phyloP scores from a whole-genome alignment of 2,888 invertebrate species.

The Andrena chrysosceles region DNA sequence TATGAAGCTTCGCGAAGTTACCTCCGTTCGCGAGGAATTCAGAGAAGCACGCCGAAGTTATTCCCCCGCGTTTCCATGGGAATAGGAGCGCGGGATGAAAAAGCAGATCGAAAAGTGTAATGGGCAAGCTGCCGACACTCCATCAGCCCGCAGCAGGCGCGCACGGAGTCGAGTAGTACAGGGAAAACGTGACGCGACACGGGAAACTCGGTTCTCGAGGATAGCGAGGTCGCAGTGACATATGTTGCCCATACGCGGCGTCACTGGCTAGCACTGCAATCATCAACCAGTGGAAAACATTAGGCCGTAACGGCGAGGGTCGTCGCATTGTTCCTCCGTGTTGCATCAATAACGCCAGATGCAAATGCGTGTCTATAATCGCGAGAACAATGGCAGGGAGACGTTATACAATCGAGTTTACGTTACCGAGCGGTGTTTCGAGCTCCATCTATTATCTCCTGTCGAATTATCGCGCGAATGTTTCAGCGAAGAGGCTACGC shows the following conservation, averaged over 20 bases:
- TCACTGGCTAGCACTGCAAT: conserved; percentile 22
- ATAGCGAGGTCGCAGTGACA: conserved; percentile 7
- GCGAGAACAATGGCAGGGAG: conserved; percentile 38
- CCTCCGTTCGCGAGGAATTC: no score
- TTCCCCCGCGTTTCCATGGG: no score
- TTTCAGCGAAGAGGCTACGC: no score
- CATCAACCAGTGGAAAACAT: conserved; percentile 38
- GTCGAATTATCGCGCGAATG: no score
- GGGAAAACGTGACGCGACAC: background rate
- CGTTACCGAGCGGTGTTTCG: no score
- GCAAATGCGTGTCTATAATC: conserved; percentile 33
- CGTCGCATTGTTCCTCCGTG: conserved; percentile 42
- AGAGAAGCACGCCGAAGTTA: no score
- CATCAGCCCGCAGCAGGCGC: background rate
- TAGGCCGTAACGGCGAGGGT: background rate
- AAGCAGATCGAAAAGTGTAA: no score
- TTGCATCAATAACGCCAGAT: conserved; percentile 17
- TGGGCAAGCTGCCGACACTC: no score
- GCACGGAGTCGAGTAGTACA: background rate
- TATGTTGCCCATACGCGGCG: conserved; percentile 19
- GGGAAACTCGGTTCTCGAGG: conserved; percentile 14
- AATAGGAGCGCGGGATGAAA: no score
- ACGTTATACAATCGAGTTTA: background rate
- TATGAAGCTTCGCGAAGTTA: no score
- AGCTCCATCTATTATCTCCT: no score